A percentile compares a stretch with the other conserved stretches of the same genome.
phyloP scores from a whole-genome alignment of 2,113 vertebrate species.

The Erpornis zantholeuca region DNA sequence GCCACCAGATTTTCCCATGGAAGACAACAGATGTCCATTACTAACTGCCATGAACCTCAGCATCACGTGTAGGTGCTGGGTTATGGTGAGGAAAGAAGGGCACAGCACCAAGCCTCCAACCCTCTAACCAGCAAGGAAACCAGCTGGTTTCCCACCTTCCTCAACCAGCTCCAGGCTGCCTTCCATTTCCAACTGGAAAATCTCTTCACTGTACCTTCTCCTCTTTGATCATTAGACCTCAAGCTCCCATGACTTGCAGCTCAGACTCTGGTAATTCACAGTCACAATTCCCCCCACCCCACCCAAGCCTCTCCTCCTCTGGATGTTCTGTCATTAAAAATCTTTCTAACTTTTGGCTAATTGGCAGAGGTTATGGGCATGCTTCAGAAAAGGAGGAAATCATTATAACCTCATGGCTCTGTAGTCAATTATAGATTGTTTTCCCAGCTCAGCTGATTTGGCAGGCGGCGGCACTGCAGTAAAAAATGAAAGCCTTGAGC shows the following conservation, averaged over 20 bases:
- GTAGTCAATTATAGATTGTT: slow-evolving; percentile 63
- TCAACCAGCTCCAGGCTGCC: background rate
- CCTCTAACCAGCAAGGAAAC: background rate
- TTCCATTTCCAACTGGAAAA: background rate
- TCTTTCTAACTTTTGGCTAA: slow-evolving; percentile 29
- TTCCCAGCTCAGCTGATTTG: slow-evolving; percentile 50
- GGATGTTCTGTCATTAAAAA: background rate
- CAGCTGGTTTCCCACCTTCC: no score
- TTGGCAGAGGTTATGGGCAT: slow-evolving; percentile 20
- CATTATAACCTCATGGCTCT: slow-evolving; percentile 50
- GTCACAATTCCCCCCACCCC: background rate
- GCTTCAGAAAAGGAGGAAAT: slow-evolving; percentile 50
- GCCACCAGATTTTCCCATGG: background rate
- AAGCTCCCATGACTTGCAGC: background rate
- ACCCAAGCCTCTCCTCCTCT: background rate
- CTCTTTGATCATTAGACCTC: background rate
- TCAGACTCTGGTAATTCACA: background rate
- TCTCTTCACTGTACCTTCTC: background rate
- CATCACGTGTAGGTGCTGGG: background rate
- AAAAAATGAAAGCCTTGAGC: slow-evolving; percentile 5
- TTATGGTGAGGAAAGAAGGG: background rate
- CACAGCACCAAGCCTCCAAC: background rate
- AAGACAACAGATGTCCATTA: background rate
- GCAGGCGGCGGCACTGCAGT: slow-evolving; percentile 11
- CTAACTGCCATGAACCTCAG: background rate